Evolutionary conservation across 1,140 invertebrate species (phyloP).

Genomic region (Drosophila sulfurigaster): DNA sequence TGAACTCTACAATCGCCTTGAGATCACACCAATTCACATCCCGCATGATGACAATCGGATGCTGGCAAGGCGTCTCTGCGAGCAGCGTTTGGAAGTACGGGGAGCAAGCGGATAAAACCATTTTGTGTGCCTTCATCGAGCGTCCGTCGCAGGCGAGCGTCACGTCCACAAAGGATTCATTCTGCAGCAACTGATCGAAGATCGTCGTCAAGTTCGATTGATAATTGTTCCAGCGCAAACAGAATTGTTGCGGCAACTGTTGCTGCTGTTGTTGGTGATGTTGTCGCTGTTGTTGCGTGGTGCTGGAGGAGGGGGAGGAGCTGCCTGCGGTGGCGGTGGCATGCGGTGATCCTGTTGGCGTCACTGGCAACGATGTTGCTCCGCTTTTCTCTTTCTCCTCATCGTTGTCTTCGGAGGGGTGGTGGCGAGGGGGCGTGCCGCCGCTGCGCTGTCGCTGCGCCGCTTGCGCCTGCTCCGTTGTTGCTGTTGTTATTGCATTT

Average conservation of each 20-base stretch:
- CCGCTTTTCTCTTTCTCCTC: not conserved
- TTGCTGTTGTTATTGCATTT: too few species aligned
- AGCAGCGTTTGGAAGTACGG: conserved; percentile 96
- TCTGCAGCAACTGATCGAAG: conserved; percentile 96
- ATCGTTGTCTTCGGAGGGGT: conserved; percentile 8
- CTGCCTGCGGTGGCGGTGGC: conserved; percentile 17
- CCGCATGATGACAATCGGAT: conserved; percentile 95
- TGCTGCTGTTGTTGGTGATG: conserved; percentile 13
- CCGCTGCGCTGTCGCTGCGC: conserved; percentile 67
- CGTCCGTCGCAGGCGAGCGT: conserved; percentile 96
- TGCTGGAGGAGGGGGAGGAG: conserved; percentile 31
- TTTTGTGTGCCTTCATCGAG: conserved; percentile 96
- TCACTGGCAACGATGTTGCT: not conserved
- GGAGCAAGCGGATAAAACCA: conserved; percentile 96
- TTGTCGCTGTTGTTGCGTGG: conserved; percentile 15
- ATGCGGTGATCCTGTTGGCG: conserved; percentile 27
- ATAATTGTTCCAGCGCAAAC: conserved; percentile 97
- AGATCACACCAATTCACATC: conserved; percentile 95
- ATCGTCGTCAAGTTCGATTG: conserved; percentile 95
- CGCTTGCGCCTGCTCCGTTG: conserved; percentile 55
- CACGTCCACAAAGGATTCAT: conserved; percentile 96
- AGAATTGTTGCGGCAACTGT: conserved; percentile 87
- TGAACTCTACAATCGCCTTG: conserved; percentile 95
- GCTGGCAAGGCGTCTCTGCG: conserved; percentile 95
- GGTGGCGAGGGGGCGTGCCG: conserved; percentile 23